Conservation (phyloP, 2,797 vertebrate genomes). For the Adelosebastes latens region DNA sequence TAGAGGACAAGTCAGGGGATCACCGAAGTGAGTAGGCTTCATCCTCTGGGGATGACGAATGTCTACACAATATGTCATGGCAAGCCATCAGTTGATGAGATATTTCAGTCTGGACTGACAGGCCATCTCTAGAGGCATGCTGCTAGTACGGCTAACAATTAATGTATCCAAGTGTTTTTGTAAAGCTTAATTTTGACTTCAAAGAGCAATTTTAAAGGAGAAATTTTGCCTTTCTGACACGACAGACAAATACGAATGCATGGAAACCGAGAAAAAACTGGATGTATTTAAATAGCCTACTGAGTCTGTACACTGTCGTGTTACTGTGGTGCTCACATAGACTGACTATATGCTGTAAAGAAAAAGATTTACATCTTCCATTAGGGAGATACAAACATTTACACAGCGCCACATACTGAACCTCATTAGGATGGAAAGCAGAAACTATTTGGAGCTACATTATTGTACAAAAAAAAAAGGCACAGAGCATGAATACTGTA, state of each 20-base stretch:
- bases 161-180: not conserved
- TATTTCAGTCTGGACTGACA: not conserved
- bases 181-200: not conserved
- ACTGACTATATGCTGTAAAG: not conserved
- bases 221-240: not conserved
- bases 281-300: not conserved
- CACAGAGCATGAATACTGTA: slow-evolving; percentile 14
- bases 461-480: not conserved
- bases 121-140: not conserved
- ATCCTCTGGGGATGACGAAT: not conserved
- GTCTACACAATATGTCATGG: not conserved
- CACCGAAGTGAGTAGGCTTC: not conserved
- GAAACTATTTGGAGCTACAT: slow-evolving; percentile 9
- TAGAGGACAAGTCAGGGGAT: not conserved
- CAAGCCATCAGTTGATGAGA: not conserved
- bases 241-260: not conserved
- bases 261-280: not conserved
- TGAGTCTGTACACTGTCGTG: not conserved
- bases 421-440: slow-evolving; percentile 6
- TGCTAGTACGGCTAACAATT: not conserved
- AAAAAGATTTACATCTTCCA: slow-evolving; percentile 14
- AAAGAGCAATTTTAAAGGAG: not conserved
- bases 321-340: not conserved
- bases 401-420: not conserved
- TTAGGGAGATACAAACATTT: not conserved